Conservation (phyloP, 2,113 vertebrate species). For the Catagonus wagneri region DNA sequence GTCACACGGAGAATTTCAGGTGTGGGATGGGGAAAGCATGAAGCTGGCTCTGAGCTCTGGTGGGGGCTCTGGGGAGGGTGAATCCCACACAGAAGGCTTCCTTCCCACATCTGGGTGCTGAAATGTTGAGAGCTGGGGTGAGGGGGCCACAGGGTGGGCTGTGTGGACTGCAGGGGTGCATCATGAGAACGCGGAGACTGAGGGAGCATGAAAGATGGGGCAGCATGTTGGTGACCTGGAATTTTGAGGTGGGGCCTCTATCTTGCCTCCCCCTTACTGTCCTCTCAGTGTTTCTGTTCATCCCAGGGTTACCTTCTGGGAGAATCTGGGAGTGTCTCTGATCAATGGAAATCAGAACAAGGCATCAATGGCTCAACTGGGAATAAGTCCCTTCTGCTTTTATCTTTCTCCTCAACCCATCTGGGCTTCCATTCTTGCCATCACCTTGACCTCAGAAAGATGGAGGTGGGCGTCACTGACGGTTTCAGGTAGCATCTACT, state of each 20-base stretch:
- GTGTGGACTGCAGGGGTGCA: not conserved
- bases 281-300: not conserved
- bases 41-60: not conserved
- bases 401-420: not conserved
- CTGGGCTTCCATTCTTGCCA: not conserved
- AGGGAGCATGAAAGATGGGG: not conserved
- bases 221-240: not conserved
- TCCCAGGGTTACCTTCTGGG: not conserved
- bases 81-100: not conserved
- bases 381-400: not conserved
- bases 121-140: not conserved
- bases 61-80: too few species aligned
- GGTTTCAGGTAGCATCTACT: not conserved
- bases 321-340: not conserved
- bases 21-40: not conserved
- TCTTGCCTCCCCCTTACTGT: not conserved
- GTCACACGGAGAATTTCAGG: not conserved
- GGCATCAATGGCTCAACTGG: not conserved
- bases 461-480: not conserved
- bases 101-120: not conserved
- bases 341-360: not conserved
- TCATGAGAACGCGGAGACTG: not conserved
- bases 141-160: not conserved
- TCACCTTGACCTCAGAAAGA: not conserved
- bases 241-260: not conserved